phyloP scores from a whole-genome alignment of 2,797 vertebrate genomes.

The Toxotes lorentzi region DNA sequence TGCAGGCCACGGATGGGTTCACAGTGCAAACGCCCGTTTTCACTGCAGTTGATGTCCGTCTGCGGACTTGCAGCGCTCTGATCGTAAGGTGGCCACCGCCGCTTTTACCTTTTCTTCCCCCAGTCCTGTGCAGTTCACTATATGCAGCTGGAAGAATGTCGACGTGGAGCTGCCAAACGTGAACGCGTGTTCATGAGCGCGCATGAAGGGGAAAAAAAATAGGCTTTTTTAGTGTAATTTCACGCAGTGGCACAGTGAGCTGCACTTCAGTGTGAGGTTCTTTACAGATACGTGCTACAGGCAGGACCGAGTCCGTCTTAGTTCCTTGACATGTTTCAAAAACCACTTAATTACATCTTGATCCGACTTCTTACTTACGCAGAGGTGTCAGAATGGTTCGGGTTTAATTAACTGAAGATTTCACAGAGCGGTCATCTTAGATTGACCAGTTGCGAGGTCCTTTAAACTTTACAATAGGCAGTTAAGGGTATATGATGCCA shows the following conservation, averaged over 20 bases:
- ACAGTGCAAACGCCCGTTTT: conserved; percentile 63
- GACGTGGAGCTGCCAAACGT: conserved; percentile 93
- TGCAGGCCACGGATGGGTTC: conserved; percentile 54
- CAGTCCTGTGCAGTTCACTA: conserved; percentile 81
- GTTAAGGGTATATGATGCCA: not conserved
- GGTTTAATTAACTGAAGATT: conserved; percentile 5
- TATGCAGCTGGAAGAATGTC: conserved; percentile 92
- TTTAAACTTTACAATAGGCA: not conserved
- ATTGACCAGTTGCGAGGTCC: not conserved
- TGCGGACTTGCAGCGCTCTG: conserved; percentile 73
- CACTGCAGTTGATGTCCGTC: conserved; percentile 67
- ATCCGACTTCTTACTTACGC: conserved; percentile 49
- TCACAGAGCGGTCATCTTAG: not conserved
- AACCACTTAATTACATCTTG: conserved; percentile 51
- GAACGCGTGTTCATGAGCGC: conserved; percentile 88
- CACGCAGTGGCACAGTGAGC: conserved; percentile 73
- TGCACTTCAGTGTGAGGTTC: conserved; percentile 76
- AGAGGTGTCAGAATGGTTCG: conserved; percentile 56
- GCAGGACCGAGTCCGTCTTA: conserved; percentile 43
- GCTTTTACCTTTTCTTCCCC: conserved; percentile 79
- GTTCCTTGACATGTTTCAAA: conserved; percentile 63
- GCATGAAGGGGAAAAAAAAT: conserved; percentile 67
- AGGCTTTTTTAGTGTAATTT: conserved; percentile 81
- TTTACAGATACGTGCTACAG: conserved; percentile 76
- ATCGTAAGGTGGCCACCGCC: conserved; percentile 75